phyloP scores from a whole-genome alignment of 2,113 vertebrate species.

The Myrmecophaga tridactyla region DNA sequence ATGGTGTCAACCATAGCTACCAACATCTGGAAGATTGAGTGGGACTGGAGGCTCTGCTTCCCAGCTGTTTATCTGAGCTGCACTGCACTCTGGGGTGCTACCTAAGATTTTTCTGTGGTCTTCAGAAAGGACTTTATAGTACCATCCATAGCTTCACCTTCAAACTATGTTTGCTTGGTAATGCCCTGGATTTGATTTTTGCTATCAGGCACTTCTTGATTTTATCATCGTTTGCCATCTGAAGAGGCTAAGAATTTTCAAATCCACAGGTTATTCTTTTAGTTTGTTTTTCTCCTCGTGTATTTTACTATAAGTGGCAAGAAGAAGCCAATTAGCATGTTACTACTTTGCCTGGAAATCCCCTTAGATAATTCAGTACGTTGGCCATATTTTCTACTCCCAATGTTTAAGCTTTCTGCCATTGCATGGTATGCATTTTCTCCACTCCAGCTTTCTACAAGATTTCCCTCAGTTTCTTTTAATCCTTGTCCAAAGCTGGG shows the following conservation, averaged over 20 bases:
- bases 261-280: not conserved
- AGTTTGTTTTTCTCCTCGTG: not conserved
- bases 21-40: not conserved
- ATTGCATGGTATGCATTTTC: not conserved
- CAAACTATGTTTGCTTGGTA: not conserved
- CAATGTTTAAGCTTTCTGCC: not conserved
- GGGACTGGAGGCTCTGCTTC: not conserved
- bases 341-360: not conserved
- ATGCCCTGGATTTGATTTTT: not conserved
- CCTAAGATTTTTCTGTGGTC: not conserved
- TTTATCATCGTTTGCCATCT: not conserved
- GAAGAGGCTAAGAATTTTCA: not conserved
- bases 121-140: not conserved
- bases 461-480: not conserved
- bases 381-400: not conserved
- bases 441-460: not conserved
- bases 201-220: not conserved
- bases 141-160: not conserved
- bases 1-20: not conserved
- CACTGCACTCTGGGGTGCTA: not conserved
- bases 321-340: not conserved
- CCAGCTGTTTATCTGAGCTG: not conserved
- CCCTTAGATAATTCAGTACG: not conserved
- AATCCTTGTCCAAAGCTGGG: slow-evolving; percentile 19
- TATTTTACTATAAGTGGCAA: not conserved